Evolutionary conservation across 1,140 invertebrate species (phyloP).

Genomic region (Fopius arisanus): DNA sequence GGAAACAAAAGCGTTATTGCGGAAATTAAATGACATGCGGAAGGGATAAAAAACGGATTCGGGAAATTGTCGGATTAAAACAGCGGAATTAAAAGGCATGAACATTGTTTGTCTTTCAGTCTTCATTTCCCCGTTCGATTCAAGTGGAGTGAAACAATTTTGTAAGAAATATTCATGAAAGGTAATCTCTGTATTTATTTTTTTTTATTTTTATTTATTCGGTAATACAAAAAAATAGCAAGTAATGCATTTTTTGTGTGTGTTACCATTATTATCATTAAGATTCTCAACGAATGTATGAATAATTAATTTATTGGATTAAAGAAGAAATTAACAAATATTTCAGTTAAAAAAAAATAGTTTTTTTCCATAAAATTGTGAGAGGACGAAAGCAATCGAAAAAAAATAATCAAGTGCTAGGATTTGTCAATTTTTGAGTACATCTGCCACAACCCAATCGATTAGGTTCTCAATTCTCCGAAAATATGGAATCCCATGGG

Average conservation of each 20-base stretch:
- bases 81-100: slow-evolving; percentile 12
- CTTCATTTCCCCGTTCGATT: background rate
- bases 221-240: too few relatives aligned
- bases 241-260: too few relatives aligned
- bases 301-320: too few relatives aligned
- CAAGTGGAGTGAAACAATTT: background rate
- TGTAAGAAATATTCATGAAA: too few relatives aligned
- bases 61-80: slow-evolving; percentile 1
- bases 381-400: too few relatives aligned
- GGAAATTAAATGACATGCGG: slow-evolving; percentile 60
- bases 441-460: slow-evolving; percentile 36
- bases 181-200: too few relatives aligned
- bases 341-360: too few relatives aligned
- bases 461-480: slow-evolving; percentile 48
- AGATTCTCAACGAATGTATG: too few relatives aligned
- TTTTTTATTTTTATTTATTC: too few relatives aligned
- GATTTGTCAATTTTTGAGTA: background rate
- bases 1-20: slow-evolving; percentile 61
- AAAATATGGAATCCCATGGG: slow-evolving; percentile 46
- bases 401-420: background rate
- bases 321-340: too few relatives aligned
- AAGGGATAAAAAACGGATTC: slow-evolving; percentile 17
- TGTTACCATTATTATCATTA: too few relatives aligned
- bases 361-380: too few relatives aligned
- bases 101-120: background rate